A percentile compares a stretch with the other conserved stretches of the same genome.
Conservation (phyloP, 2,888 invertebrate genomes). For the Crioceris asparagi region DNA sequence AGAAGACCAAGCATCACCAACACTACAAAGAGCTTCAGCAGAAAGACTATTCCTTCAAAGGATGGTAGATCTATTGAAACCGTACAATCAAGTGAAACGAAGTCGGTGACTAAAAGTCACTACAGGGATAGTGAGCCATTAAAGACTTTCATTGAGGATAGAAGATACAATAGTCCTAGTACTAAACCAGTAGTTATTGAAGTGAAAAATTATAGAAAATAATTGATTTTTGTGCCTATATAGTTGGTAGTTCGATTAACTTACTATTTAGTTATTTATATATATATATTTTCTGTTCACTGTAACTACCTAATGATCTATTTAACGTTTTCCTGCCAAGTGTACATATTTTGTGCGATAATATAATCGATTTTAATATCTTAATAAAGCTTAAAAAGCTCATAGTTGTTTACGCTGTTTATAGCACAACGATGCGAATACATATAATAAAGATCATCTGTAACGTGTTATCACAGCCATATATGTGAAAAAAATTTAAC, state of each 20-base stretch:
- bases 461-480: no score
- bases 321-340: no score
- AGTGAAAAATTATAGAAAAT: constrained; percentile 39
- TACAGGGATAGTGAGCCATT: constrained; percentile 17
- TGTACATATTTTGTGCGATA: no score
- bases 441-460: no score
- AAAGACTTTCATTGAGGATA: constrained; percentile 44
- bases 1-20: constrained; percentile 58
- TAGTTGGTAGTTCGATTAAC: constrained; percentile 2
- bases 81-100: constrained; percentile 59
- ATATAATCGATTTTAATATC: no score
- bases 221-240: constrained; percentile 13
- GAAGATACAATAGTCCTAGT: constrained; percentile 30
- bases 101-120: constrained; percentile 50
- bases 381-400: no score
- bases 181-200: constrained; percentile 50
- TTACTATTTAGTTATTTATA: no score
- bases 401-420: no score
- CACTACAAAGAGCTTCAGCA: constrained; percentile 57
- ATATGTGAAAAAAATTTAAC: no score
- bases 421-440: no score
- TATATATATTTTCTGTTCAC: no score
- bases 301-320: no score
- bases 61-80: constrained; percentile 56
- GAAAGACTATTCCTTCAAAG: constrained; percentile 55